Evolutionary conservation across 2,888 invertebrate species (phyloP).

Genomic region (Scaptomyza parva): DNA sequence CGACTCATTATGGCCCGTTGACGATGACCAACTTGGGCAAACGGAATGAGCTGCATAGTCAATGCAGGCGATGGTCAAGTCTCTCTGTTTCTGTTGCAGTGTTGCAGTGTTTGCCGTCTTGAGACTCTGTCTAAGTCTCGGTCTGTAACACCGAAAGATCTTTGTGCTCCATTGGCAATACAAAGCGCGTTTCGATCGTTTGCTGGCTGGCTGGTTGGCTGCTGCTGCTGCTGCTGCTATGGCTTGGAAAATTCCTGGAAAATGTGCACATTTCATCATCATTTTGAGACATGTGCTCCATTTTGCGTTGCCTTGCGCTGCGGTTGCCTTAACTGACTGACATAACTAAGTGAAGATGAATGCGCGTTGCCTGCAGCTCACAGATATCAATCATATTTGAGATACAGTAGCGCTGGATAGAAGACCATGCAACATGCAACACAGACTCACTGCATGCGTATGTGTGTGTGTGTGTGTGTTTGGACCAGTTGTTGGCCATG

Average conservation of each 20-base stretch:
- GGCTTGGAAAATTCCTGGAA: conserved; percentile 75
- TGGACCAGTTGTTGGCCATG: conserved; percentile 63
- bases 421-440: neutral
- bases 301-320: conserved; percentile 63
- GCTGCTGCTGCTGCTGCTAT: too few relatives aligned
- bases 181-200: conserved; percentile 64
- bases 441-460: conserved; percentile 1
- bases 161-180: conserved; percentile 45
- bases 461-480: conserved; percentile 3
- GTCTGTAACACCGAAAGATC: conserved; percentile 15
- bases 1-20: conserved; percentile 76
- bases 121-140: conserved; percentile 10
- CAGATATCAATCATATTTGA: conserved; percentile 83
- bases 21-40: conserved; percentile 78
- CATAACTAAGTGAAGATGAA: conserved; percentile 81
- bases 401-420: conserved; percentile 55
- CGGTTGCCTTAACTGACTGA: conserved; percentile 75
- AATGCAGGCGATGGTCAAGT: conserved; percentile 53
- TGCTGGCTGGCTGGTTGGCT: too few relatives aligned
- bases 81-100: conserved; percentile 4
- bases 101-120: neutral
- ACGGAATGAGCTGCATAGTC: conserved; percentile 75
- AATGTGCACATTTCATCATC: conserved; percentile 82
- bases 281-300: conserved; percentile 83
- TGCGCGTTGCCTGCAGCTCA: conserved; percentile 69